These are phyloP conservation scores for Gnathonemus echidnorhynchus DNA, from an alignment of 2,113 vertebrate species.

Conservation along the genomic window DNA sequence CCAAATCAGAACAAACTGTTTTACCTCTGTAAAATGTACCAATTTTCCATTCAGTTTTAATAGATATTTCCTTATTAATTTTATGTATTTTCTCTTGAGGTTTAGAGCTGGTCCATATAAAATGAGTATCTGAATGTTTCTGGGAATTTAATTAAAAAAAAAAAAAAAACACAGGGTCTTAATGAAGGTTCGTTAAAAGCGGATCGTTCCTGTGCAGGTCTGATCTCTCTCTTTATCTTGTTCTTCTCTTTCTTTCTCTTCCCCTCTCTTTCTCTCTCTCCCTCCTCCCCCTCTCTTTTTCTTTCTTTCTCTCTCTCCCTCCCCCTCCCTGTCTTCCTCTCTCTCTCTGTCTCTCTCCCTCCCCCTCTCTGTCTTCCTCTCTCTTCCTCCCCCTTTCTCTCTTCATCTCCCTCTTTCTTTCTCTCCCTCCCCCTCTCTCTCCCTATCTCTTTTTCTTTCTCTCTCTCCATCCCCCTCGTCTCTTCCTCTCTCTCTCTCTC, in stretches of 20 bases:
- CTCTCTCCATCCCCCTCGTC: not conserved
- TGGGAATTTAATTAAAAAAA: not conserved
- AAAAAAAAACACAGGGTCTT: not conserved
- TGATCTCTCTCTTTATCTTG: not conserved
- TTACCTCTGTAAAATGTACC: not conserved
- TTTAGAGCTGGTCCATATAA: not conserved
- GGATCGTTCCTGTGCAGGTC: not conserved
- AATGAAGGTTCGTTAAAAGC: not conserved
- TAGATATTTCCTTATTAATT: not conserved
- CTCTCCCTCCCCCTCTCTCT: conserved; percentile 24
- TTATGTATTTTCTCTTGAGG: not conserved
- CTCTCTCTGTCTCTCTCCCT: not conserved
- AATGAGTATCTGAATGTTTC: not conserved
- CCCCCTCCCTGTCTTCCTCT: not conserved
- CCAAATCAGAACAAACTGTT: not conserved
- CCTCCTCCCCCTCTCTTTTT: not conserved
- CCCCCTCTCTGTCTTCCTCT: no score
- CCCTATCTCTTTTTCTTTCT: not conserved
- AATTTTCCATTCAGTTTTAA: not conserved
- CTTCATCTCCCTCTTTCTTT: not conserved
- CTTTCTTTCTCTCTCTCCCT: not conserved
- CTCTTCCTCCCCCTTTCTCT: not conserved
- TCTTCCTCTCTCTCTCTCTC: not conserved
- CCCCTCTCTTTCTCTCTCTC: not conserved
- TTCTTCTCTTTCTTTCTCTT: not conserved